These are phyloP conservation scores for Glaucomys volans DNA, from an alignment of 2,113 vertebrate species.

Conservation along the genomic window DNA sequence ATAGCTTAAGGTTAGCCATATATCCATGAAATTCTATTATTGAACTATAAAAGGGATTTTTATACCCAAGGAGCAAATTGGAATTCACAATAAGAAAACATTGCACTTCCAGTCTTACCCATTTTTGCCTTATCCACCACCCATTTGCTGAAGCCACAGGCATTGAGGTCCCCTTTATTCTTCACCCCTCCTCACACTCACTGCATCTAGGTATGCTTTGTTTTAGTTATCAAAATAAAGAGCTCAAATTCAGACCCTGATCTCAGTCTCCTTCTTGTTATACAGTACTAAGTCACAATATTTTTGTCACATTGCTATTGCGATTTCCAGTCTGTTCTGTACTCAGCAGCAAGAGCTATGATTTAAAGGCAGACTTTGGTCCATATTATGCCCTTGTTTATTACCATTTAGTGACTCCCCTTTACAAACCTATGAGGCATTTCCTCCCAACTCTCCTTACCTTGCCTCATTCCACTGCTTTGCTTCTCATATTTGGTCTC, in stretches of 20 bases:
- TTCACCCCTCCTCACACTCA: background rate
- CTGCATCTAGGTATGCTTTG: background rate
- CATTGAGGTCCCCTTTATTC: background rate
- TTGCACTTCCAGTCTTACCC: background rate
- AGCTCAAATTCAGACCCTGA: background rate
- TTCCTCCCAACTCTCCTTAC: background rate
- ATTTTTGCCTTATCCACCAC: background rate
- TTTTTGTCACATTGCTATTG: background rate
- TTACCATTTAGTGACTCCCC: background rate
- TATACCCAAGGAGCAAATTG: background rate
- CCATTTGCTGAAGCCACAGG: background rate
- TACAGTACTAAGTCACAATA: background rate
- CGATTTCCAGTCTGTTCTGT: background rate
- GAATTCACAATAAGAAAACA: background rate
- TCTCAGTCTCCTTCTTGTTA: background rate
- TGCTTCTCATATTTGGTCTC: background rate
- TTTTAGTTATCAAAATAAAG: conserved; percentile 21
- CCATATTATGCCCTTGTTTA: background rate
- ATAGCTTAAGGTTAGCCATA: background rate
- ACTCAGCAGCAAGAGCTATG: background rate
- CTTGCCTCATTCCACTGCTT: background rate
- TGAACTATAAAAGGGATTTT: background rate
- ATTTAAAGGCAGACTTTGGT: background rate
- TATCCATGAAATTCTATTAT: background rate
- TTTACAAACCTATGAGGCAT: accelerated